Conservation (phyloP, 2,888 invertebrate genomes). For the Nomada fucata region DNA sequence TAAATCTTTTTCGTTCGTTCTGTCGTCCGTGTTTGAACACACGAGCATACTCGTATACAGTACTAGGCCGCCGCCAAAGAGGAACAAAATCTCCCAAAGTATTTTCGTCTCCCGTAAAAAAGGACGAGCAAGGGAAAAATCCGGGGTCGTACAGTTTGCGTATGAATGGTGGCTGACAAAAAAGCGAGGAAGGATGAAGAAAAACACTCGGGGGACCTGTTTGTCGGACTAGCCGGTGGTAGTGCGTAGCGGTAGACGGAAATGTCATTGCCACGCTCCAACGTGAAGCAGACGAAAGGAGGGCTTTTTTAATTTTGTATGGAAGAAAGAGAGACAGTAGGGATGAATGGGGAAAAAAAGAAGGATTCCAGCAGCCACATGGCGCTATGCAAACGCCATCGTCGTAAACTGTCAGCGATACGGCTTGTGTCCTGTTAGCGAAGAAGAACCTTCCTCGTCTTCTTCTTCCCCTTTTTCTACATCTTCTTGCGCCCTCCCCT, state of each 20-base stretch:
- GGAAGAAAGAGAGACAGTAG: slow-evolving; percentile 20
- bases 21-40: neutral
- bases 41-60: neutral
- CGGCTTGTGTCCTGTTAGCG: slow-evolving; percentile 66
- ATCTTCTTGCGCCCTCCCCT: slow-evolving; percentile 32
- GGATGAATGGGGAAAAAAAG: slow-evolving; percentile 22
- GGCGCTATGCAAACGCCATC: slow-evolving; percentile 77
- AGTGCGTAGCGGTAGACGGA: slow-evolving; percentile 64
- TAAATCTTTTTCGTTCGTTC: no score
- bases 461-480: slow-evolving; percentile 28
- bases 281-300: slow-evolving; percentile 46
- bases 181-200: slow-evolving; percentile 52
- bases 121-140: neutral
- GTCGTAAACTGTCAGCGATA: slow-evolving; percentile 79
- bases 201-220: slow-evolving; percentile 67
- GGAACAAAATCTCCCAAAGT: neutral
- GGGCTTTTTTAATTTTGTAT: slow-evolving; percentile 46
- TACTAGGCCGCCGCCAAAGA: neutral
- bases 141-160: slow-evolving; percentile 18
- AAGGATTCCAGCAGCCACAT: slow-evolving; percentile 71
- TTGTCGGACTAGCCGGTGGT: slow-evolving; percentile 43
- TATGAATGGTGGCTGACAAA: slow-evolving; percentile 47
- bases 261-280: slow-evolving; percentile 73
- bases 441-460: slow-evolving; percentile 52
- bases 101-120: slow-evolving; percentile 18